Percentiles rank a stretch among this genome's conserved stretches.
Conservation (phyloP, 2,113 vertebrate species). For the Dromas ardeola region DNA sequence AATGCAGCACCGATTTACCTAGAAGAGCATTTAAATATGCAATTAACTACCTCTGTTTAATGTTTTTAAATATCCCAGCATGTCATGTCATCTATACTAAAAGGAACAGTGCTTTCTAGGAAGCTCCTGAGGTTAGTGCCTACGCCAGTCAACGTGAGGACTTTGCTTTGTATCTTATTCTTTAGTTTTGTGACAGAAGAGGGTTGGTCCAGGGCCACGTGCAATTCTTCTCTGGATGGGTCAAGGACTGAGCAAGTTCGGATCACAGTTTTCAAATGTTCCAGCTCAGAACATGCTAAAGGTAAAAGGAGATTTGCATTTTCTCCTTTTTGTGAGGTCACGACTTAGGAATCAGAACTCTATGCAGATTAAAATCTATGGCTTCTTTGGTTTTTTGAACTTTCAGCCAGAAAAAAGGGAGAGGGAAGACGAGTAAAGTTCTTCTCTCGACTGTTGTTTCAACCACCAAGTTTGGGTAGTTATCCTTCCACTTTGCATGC, state of each 20-base stretch:
- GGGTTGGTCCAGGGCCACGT: not conserved
- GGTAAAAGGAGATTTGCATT: not conserved
- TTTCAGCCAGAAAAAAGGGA: not conserved
- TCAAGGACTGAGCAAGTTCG: not conserved
- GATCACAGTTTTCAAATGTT: not conserved
- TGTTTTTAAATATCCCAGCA: not conserved
- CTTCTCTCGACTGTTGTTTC: not conserved
- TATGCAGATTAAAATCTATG: not conserved
- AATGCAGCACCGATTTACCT: not conserved
- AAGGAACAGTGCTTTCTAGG: not conserved
- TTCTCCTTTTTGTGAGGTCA: not conserved
- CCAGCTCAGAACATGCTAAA: not conserved
- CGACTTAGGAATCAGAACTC: not conserved
- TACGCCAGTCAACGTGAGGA: not conserved
- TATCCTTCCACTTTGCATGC: not conserved
- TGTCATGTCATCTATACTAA: not conserved
- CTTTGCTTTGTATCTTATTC: not conserved
- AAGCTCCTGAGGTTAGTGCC: not conserved
- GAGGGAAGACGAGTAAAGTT: not conserved
- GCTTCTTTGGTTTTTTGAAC: not conserved
- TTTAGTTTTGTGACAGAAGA: not conserved
- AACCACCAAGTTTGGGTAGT: not conserved
- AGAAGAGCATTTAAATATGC: not conserved
- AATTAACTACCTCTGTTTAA: not conserved
- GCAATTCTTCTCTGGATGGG: not conserved